These are phyloP conservation scores for Steromphala cineraria DNA, from an alignment of 2,888 invertebrate species.

Conservation along the genomic window DNA sequence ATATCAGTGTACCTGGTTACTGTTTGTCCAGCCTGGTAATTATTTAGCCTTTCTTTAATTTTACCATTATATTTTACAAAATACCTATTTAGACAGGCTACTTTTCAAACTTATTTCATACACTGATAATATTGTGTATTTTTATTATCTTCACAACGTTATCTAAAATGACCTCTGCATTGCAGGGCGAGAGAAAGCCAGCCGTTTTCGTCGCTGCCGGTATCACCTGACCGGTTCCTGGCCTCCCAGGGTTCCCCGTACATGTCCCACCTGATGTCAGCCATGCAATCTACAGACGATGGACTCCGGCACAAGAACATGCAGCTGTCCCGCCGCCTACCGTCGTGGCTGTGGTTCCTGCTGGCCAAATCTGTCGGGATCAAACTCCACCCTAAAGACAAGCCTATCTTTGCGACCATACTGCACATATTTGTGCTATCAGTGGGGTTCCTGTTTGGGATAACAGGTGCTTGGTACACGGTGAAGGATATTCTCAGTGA, in stretches of 20 bases:
- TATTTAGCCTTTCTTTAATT: too few relatives aligned
- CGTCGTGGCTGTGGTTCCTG: slow-evolving; percentile 72
- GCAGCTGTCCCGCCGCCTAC: slow-evolving; percentile 66
- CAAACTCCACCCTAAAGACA: slow-evolving; percentile 54
- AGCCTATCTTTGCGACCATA: slow-evolving; percentile 64
- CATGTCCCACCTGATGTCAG: slow-evolving; percentile 15
- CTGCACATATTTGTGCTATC: slow-evolving; percentile 67
- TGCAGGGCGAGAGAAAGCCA: neutral
- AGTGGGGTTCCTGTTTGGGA: slow-evolving; percentile 61
- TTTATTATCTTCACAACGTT: neutral
- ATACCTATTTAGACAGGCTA: too few relatives aligned
- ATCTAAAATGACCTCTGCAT: neutral
- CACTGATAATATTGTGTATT: too few relatives aligned
- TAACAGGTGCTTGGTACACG: slow-evolving; percentile 66
- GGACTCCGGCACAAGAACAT: slow-evolving; percentile 34
- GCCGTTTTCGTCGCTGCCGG: neutral
- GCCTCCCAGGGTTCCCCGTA: slow-evolving; percentile 21
- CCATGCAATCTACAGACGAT: slow-evolving; percentile 22
- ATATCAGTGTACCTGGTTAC: too few relatives aligned
- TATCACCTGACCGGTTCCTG: slow-evolving; percentile 17
- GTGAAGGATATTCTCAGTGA: slow-evolving; percentile 71
- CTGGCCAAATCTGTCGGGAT: slow-evolving; percentile 71
- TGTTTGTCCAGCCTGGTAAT: too few relatives aligned
- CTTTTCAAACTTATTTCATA: too few relatives aligned
- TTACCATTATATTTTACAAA: too few relatives aligned